Conservation (phyloP, 2,888 invertebrate species). For the Epistrophe eligans region DNA sequence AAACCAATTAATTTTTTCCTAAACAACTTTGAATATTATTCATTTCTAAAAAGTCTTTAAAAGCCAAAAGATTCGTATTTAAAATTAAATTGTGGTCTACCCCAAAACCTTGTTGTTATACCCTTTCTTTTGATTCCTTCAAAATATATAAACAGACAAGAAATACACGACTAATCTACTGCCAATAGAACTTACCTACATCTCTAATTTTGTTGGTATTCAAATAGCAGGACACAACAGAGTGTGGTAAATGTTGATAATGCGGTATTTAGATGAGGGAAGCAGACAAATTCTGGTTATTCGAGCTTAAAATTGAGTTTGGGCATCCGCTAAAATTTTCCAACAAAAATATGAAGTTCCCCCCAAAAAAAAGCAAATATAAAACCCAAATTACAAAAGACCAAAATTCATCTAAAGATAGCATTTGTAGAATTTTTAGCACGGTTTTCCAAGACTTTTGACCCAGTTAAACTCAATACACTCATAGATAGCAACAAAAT, state of each 20-base stretch:
- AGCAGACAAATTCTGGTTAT: not conserved
- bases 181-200: no score
- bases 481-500: not conserved
- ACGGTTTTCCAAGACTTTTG: not conserved
- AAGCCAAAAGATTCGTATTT: no score
- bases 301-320: slow-evolving; percentile 9
- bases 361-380: no score
- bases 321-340: not conserved
- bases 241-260: not conserved
- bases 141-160: no score
- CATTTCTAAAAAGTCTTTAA: no score
- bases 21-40: no score
- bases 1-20: no score
- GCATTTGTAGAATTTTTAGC: not conserved
- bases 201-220: not conserved
- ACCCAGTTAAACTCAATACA: not conserved
- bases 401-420: not conserved
- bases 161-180: no score
- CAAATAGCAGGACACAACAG: not conserved
- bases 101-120: no score
- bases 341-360: not conserved
- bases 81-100: no score
- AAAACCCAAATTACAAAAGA: not conserved
- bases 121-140: no score
- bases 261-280: not conserved